Base-by-base conservation (phyloP, 2,888 invertebrate genomes). In the Leptodirus hochenwartii region DNA sequence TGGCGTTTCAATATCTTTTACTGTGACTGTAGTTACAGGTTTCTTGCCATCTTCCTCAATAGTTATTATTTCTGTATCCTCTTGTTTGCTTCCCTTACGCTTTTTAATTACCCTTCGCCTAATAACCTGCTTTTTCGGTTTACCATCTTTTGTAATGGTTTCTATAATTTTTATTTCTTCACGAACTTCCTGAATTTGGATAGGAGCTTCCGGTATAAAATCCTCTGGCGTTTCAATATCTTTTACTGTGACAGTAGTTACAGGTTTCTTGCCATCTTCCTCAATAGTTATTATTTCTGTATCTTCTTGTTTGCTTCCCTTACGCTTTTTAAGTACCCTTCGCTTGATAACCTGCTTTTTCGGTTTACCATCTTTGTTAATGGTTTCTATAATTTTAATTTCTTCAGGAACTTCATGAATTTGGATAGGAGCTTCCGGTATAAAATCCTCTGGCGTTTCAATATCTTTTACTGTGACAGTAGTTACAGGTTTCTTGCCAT, bases 191-290 rank as follows among this genome's bases (percentile, higher is more conserved):
- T 41, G 37, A 3, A 39, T 36, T 13, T 27, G 31, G 9, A 14
- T 17, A 8, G 40, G 38, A n/a, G 17, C 37, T 15, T 1, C 17
- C 23, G 37, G 35, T 22, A 37, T 32, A 31, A 34, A 30, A 34
- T 43, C 40, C 28, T 42, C 33, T 25, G 32, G 20, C 34, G 23
- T 15, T 33, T 26, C 23, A 17, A 24, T 38, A 25, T 31, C 37
- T 39, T 34, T 22, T 17, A 24, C 30, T 22, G 39, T 33, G 22
- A 43, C 36, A 2, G 50, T 48, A 1, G 36, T 49, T 41, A 49
- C 38, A 2, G 53, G 52, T 31, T 41, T 36, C 36, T 57, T 39
- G 39, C 57, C 56, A 47, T 58, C 40, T 45, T 59, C 43, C 50
- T 57, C 38, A 40, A 51, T 41, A 13, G 44, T 43, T 14, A 45